phyloP scores from a whole-genome alignment of 1,140 invertebrate genomes.

The Temnothorax nylanderi region DNA sequence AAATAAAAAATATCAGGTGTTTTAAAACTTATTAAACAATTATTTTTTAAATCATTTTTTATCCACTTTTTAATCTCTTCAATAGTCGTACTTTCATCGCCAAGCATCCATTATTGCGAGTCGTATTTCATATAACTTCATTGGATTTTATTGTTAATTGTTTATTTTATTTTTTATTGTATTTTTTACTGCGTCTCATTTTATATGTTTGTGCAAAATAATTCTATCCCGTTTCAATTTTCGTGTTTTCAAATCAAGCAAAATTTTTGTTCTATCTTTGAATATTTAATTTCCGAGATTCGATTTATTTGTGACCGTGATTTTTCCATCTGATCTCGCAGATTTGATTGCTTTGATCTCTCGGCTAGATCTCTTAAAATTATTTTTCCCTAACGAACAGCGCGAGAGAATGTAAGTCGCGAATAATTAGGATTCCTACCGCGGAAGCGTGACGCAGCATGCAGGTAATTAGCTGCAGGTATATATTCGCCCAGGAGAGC shows the following conservation, averaged over 20 bases:
- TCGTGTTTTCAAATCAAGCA: background rate
- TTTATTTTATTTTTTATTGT: background rate
- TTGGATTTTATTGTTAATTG: background rate
- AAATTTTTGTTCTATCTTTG: background rate
- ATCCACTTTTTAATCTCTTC: background rate
- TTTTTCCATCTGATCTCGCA: background rate
- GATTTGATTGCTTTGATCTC: background rate
- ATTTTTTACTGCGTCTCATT: background rate
- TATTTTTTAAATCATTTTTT: background rate
- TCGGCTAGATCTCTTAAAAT: background rate
- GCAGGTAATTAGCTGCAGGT: constrained; percentile 48
- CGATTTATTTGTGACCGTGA: background rate
- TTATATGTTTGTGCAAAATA: background rate
- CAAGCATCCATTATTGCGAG: background rate
- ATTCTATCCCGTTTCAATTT: background rate
- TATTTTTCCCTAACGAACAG: background rate
- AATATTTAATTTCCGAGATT: background rate
- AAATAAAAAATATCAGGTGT: background rate
- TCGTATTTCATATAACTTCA: background rate
- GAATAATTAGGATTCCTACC: constrained; percentile 45
- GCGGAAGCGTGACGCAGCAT: constrained; percentile 19
- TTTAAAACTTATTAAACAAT: background rate
- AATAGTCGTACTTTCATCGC: background rate
- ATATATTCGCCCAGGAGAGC: constrained; percentile 45
- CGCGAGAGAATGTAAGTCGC: background rate